These are phyloP conservation scores for Gerris lacustris DNA, from an alignment of 2,888 invertebrate genomes.

Conservation along the genomic window DNA sequence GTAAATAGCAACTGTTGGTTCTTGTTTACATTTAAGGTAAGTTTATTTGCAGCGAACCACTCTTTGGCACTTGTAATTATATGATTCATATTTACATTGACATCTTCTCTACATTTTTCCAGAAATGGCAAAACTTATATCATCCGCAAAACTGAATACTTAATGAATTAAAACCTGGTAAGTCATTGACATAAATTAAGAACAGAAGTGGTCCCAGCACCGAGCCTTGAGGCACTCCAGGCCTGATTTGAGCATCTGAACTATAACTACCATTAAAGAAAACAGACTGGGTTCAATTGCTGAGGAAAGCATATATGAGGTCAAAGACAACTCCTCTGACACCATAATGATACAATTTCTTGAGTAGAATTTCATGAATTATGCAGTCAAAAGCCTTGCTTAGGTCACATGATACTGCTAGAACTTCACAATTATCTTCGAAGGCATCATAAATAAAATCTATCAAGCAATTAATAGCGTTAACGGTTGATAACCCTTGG, in stretches of 20 bases:
- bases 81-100: not conserved
- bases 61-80: no score
- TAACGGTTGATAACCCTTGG: not conserved
- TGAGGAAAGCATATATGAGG: not conserved
- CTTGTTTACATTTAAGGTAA: no score
- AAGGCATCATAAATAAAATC: not conserved
- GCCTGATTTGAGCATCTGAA: not conserved
- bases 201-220: not conserved
- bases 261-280: not conserved
- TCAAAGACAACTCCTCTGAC: not conserved
- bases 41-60: no score
- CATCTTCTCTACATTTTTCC: not conserved
- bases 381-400: not conserved
- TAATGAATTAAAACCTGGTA: not conserved
- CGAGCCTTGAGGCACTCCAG: not conserved
- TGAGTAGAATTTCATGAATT: not conserved
- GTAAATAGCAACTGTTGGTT: no score
- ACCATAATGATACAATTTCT: not conserved
- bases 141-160: not conserved
- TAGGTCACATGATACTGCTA: not conserved
- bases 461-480: not conserved
- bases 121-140: not conserved
- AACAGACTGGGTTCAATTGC: not conserved
- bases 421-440: not conserved
- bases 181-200: not conserved